Evolutionary conservation across 2,113 vertebrate genomes (phyloP).

Genomic region (Catharus bicknelli): DNA sequence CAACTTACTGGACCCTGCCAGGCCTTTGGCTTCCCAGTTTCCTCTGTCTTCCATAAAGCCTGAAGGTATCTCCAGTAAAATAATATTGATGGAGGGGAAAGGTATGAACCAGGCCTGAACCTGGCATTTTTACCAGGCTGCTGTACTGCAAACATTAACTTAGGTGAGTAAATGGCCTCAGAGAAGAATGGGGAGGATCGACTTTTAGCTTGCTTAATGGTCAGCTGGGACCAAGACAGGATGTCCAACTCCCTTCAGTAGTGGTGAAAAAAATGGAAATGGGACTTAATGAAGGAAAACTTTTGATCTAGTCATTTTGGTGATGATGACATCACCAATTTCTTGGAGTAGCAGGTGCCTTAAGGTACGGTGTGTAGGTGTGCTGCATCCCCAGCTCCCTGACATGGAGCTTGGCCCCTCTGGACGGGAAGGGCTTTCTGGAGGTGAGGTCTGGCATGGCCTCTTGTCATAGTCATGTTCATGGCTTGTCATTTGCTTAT

Average conservation of each 20-base stretch:
- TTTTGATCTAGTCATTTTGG: neutral
- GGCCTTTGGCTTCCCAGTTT: neutral
- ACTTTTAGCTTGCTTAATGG: neutral
- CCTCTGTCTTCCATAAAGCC: neutral
- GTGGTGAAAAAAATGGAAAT: neutral
- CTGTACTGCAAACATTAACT: neutral
- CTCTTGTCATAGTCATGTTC: neutral
- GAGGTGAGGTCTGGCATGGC: neutral
- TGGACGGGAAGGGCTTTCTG: neutral
- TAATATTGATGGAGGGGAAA: neutral
- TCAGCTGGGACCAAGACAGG: conserved; percentile 20
- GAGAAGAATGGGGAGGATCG: neutral
- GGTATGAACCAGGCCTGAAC: neutral
- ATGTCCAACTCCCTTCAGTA: neutral
- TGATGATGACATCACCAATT: neutral
- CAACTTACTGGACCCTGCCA: neutral
- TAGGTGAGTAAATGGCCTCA: neutral
- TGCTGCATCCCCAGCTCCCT: neutral
- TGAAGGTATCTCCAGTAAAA: neutral
- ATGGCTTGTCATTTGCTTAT: neutral
- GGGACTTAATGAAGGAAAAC: neutral
- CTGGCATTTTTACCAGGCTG: neutral
- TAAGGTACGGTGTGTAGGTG: neutral
- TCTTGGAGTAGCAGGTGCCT: neutral
- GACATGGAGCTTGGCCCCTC: neutral